Percentiles rank a stretch among this genome's conserved stretches.
These are phyloP conservation scores for Monochamus saltuarius DNA, from an alignment of 1,140 invertebrate genomes.

Conservation along the genomic window DNA sequence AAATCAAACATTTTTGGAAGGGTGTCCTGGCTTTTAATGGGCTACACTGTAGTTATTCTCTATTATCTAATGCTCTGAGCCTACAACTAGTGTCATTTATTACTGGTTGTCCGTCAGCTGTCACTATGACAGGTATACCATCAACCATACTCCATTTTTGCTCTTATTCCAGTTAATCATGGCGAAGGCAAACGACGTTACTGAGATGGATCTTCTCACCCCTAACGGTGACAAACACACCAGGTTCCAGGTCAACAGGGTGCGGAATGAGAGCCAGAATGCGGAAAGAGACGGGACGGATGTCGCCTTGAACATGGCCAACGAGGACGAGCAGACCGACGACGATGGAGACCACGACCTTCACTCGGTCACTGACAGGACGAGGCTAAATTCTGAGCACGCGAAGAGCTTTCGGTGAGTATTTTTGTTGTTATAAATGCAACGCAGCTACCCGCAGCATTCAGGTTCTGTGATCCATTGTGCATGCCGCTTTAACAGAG, in stretches of 20 bases:
- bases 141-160: too few relatives aligned
- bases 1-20: too few relatives aligned
- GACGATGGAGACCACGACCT: constrained; percentile 41
- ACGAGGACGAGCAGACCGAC: constrained; percentile 25
- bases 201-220: constrained; percentile 28
- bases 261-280: constrained; percentile 41
- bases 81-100: too few relatives aligned
- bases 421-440: neutral
- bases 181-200: neutral
- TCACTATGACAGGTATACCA: too few relatives aligned
- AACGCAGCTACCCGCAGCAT: too few relatives aligned
- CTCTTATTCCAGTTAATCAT: too few relatives aligned
- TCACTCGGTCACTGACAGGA: constrained; percentile 38
- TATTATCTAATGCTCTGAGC: too few relatives aligned
- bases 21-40: too few relatives aligned
- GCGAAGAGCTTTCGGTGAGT: constrained; percentile 73
- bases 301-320: constrained; percentile 13
- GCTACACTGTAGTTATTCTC: too few relatives aligned
- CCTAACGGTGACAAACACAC: constrained; percentile 38
- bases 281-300: constrained; percentile 22
- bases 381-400: constrained; percentile 63
- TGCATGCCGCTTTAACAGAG: too few relatives aligned
- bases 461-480: too few relatives aligned
- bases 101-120: too few relatives aligned
- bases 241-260: constrained; percentile 49